Evolutionary conservation across 2,888 invertebrate species (phyloP), one percentile per base, ranked within the genome.

Genomic region (Limnephilus marmoratus): DNA sequence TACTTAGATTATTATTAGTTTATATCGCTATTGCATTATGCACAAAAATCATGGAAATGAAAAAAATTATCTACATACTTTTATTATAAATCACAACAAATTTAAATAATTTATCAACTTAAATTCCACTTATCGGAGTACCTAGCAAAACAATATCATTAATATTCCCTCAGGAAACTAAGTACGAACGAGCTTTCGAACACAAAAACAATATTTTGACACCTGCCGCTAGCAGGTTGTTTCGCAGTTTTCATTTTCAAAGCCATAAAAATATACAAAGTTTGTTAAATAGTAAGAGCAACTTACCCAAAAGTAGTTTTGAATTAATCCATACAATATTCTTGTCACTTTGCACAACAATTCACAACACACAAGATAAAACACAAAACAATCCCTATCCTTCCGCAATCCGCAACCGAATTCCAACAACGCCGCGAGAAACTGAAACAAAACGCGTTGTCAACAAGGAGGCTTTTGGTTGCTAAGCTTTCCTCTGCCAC

Each of bases 371-470:
- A 87, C 31, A 88, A 53, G 37, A 68, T 29, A 49, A 53, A 31
- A 68, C 29, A 31, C 53, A 18, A 68, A 68, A 29, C 49, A 34
- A 88, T 68, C 15, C 3, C 88, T 9, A 68, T 34, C 3, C 29
- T 18, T 24, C 83, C 37, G 68, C 88, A 34, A 68, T 1, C 29
- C 80, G 15, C 88, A 68, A 88, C 88, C 53, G 15, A 15, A n/a
- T 49, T 18, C n/a, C 45, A 15, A 53, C 29, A 29, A 45, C 87
- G 68, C 88, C 68, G 88, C 88, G 68, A 88, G 29, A 68, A 34
- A 88, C 88, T 88, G 37, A 88, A 88, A 88, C 88, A 88, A 88
- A 88, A 88, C 68, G 24, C 88, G 88, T 88, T 88, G 88, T 88
- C 88, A 88, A 68, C 68, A 68, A 68, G 68, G 24, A 68, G 68